Evolutionary conservation across 2,113 vertebrate species (phyloP).

Genomic region (Salvelinus namaycush): DNA sequence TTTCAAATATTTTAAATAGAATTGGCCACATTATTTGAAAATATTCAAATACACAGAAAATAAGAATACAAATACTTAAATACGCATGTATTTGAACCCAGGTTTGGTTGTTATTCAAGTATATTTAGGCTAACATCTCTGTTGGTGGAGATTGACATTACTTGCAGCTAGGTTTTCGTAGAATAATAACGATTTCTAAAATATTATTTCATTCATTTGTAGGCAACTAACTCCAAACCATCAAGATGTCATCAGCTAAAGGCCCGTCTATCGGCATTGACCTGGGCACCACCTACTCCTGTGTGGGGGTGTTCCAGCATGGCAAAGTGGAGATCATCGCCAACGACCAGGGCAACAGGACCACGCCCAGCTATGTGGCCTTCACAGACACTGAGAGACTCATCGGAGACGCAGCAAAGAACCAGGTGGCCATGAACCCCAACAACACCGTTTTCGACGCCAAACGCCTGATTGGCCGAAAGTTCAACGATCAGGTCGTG

Average conservation of each 20-base stretch:
- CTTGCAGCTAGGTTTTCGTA: too few relatives aligned
- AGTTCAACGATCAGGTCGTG: constrained; percentile 31
- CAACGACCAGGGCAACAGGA: constrained; percentile 87
- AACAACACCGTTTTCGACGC: constrained; percentile 87
- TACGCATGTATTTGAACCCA: too few relatives aligned
- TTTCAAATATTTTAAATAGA: too few relatives aligned
- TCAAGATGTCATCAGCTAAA: not conserved
- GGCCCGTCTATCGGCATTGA: constrained; percentile 1
- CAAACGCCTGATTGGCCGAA: constrained; percentile 81
- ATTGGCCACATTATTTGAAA: too few relatives aligned
- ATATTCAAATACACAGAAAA: too few relatives aligned
- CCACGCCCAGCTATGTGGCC: constrained; percentile 86
- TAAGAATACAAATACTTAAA: too few relatives aligned
- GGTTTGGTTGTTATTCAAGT: too few relatives aligned
- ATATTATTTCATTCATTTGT: not conserved
- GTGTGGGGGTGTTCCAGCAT: constrained; percentile 85
- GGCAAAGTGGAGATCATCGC: constrained; percentile 90
- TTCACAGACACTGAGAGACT: constrained; percentile 87
- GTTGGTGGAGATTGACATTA: too few relatives aligned
- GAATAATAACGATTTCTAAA: too few relatives aligned
- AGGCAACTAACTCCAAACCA: not conserved
- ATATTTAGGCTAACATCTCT: too few relatives aligned
- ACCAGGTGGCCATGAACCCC: constrained; percentile 85
- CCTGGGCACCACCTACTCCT: constrained; percentile 6
- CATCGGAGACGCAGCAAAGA: constrained; percentile 87